Conservation (phyloP, 2,888 invertebrate genomes). For the Eilema griseolum region DNA sequence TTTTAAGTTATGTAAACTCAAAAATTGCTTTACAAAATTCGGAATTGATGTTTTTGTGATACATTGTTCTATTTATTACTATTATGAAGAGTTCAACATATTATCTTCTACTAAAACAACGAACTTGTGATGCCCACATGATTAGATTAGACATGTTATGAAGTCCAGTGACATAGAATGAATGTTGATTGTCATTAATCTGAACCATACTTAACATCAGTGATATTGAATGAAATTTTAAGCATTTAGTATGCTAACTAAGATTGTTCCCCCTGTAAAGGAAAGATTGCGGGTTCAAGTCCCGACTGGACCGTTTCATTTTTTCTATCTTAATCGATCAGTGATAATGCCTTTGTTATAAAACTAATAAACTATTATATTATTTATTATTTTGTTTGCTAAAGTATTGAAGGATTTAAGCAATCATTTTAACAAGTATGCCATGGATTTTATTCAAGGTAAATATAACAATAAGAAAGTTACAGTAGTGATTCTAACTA, state of each 20-base stretch:
- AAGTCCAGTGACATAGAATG: conserved; percentile 42
- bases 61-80: not conserved
- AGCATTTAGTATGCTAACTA: too few species aligned
- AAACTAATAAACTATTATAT: too few species aligned
- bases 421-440: not conserved
- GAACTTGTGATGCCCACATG: conserved; percentile 36
- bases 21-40: not conserved
- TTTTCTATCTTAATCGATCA: too few species aligned
- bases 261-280: too few species aligned
- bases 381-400: not conserved
- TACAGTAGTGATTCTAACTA: not conserved
- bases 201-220: conserved; percentile 19
- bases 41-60: not conserved
- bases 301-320: too few species aligned
- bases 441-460: not conserved
- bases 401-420: not conserved
- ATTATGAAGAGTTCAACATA: not conserved
- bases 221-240: too few species aligned
- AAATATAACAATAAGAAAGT: not conserved
- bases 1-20: not conserved
- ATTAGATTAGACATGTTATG: conserved; percentile 40
- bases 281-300: too few species aligned
- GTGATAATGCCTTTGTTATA: too few species aligned
- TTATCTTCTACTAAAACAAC: not conserved
- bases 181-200: conserved; percentile 20